Evolutionary conservation across 92 coral and sea anemone species (phyloP).

Genomic region (Montipora capitata): DNA sequence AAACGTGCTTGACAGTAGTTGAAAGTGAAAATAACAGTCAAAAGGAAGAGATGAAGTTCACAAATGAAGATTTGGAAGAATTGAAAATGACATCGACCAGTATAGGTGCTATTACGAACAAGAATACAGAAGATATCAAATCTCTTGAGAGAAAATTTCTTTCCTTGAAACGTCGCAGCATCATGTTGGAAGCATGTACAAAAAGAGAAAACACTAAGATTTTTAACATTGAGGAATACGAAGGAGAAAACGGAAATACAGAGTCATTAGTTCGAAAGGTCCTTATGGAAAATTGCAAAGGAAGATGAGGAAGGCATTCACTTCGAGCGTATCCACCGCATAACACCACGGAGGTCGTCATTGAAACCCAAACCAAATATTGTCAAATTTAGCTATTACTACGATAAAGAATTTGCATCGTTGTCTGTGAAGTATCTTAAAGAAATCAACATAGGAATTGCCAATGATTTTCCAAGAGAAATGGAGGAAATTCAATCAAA

Average conservation of each 20-base stretch:
- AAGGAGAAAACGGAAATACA: background rate
- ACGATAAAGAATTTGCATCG: slow-evolving; percentile 3
- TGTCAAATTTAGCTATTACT: background rate
- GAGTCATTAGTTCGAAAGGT: background rate
- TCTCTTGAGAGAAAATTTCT: background rate
- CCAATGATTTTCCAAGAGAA: background rate
- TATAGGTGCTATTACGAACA: background rate
- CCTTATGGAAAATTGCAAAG: background rate
- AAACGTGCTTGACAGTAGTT: background rate
- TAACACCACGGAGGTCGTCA: background rate
- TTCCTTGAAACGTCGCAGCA: background rate
- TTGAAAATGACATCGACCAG: background rate
- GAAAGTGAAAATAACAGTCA: background rate
- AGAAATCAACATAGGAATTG: background rate
- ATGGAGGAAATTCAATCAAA: background rate
- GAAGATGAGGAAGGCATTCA: background rate
- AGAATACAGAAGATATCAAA: background rate
- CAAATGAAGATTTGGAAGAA: background rate
- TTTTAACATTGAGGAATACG: background rate
- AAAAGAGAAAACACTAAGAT: background rate
- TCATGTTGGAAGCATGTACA: background rate
- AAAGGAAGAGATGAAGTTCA: background rate
- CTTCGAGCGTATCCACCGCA: background rate
- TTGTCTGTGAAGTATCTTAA: background rate
- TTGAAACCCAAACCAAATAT: too few species aligned